Conservation (phyloP, 1,140 invertebrate species). For the Leptinotarsa undecemlineata region DNA sequence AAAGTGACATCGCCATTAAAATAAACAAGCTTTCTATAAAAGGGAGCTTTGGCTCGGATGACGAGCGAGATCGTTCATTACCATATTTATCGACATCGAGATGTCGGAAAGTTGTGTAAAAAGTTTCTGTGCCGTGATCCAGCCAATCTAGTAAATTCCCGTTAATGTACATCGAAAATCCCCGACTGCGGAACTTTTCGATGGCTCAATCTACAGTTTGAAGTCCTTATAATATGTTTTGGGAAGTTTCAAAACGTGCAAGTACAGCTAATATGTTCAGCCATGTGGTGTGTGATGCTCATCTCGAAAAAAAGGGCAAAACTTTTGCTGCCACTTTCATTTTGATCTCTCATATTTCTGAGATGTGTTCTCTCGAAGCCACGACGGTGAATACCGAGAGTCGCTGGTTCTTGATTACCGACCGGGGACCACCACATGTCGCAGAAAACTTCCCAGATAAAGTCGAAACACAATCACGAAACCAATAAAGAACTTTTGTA, state of each 20-base stretch:
- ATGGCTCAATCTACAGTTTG: slow-evolving; percentile 46
- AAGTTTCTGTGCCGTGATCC: slow-evolving; percentile 41
- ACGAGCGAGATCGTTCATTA: slow-evolving; percentile 39
- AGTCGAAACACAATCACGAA: slow-evolving; percentile 40
- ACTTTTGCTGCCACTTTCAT: slow-evolving; percentile 24
- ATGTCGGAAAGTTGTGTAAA: slow-evolving; percentile 34
- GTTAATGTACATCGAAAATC: slow-evolving; percentile 45
- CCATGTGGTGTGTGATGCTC: slow-evolving; percentile 29
- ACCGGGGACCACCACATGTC: slow-evolving; percentile 28
- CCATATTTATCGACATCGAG: slow-evolving; percentile 48
- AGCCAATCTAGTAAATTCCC: slow-evolving; percentile 45
- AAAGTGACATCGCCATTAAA: slow-evolving; percentile 30
- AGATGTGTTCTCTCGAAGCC: slow-evolving; percentile 7
- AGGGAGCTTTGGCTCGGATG: slow-evolving; percentile 18
- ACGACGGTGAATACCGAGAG: background rate
- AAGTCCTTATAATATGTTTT: slow-evolving; percentile 42
- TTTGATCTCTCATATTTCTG: slow-evolving; percentile 25
- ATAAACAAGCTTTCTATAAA: slow-evolving; percentile 28
- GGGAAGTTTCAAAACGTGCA: slow-evolving; percentile 37
- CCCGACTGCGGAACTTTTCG: slow-evolving; percentile 39
- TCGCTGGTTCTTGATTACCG: slow-evolving; percentile 26
- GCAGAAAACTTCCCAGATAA: slow-evolving; percentile 29
- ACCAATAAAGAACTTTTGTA: slow-evolving; percentile 51
- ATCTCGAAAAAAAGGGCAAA: slow-evolving; percentile 8
- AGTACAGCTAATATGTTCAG: slow-evolving; percentile 42